Percentiles rank a stretch among this genome's conserved stretches.
These are phyloP conservation scores for Aplodontia rufa DNA, from an alignment of 2,113 vertebrate genomes.

Conservation along the genomic window DNA sequence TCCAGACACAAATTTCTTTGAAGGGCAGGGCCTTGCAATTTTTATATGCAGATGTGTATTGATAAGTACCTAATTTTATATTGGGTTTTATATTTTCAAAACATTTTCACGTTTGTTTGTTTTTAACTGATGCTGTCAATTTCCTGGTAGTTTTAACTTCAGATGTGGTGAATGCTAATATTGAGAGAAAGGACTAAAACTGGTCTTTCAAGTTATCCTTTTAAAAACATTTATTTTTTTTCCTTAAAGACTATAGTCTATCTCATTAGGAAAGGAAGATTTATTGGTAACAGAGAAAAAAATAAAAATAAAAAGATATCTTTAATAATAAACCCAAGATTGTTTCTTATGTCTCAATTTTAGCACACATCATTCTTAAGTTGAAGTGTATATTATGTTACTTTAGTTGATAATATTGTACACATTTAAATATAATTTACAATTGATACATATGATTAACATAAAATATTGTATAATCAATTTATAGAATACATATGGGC, in stretches of 20 bases:
- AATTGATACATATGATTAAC: background rate
- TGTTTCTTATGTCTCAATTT: background rate
- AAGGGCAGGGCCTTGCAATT: background rate
- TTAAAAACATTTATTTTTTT: conserved; percentile 32
- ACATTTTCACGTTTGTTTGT: background rate
- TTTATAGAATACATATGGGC: background rate
- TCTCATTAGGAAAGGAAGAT: background rate
- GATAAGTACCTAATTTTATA: background rate
- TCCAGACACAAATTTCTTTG: background rate
- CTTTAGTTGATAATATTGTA: background rate
- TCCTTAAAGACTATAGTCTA: background rate
- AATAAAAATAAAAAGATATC: background rate
- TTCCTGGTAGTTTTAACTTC: conserved; percentile 18
- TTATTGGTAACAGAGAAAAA: background rate
- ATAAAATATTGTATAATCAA: background rate
- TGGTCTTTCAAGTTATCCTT: background rate
- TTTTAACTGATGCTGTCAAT: background rate
- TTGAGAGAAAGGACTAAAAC: background rate
- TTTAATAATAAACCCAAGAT: background rate
- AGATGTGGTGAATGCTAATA: background rate
- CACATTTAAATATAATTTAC: background rate
- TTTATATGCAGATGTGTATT: background rate
- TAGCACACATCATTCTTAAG: background rate
- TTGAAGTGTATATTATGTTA: background rate
- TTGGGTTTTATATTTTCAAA: conserved; percentile 28